These are phyloP conservation scores for Hemistola chrysoprasaria DNA, from an alignment of 2,888 invertebrate genomes.

Conservation along the genomic window DNA sequence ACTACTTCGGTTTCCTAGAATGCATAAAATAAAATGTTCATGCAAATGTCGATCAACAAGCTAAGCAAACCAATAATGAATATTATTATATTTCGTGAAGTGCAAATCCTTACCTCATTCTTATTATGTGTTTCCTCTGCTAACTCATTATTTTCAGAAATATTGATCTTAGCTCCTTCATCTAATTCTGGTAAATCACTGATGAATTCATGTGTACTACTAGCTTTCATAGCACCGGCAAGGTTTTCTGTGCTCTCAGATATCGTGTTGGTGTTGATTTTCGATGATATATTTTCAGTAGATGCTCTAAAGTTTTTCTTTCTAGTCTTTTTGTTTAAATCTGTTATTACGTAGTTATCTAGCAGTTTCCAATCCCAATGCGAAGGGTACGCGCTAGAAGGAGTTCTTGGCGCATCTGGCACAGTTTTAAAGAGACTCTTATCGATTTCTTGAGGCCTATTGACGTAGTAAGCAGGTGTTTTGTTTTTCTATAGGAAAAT, in stretches of 20 bases:
- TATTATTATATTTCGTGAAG: constrained; percentile 47
- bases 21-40: constrained; percentile 61
- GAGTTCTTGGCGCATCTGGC: constrained; percentile 91
- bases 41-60: constrained; percentile 71
- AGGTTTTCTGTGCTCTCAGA: constrained; percentile 60
- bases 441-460: constrained; percentile 89
- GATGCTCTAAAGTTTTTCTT: constrained; percentile 65
- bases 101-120: constrained; percentile 63
- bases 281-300: constrained; percentile 72
- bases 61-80: constrained; percentile 68
- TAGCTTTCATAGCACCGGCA: constrained; percentile 61
- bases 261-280: constrained; percentile 66
- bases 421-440: constrained; percentile 85
- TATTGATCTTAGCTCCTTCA: constrained; percentile 44
- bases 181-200: constrained; percentile 70
- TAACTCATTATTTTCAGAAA: constrained; percentile 28
- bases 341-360: constrained; percentile 72
- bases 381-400: constrained; percentile 85
- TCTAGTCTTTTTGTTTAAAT: constrained; percentile 65
- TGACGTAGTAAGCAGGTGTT: constrained; percentile 90
- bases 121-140: constrained; percentile 40
- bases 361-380: constrained; percentile 89
- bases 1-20: constrained; percentile 63
- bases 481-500: constrained; percentile 87
- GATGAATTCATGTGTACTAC: constrained; percentile 72